These are phyloP conservation scores for Drosophila lutescens DNA, from an alignment of 2,888 invertebrate species.

Conservation along the genomic window DNA sequence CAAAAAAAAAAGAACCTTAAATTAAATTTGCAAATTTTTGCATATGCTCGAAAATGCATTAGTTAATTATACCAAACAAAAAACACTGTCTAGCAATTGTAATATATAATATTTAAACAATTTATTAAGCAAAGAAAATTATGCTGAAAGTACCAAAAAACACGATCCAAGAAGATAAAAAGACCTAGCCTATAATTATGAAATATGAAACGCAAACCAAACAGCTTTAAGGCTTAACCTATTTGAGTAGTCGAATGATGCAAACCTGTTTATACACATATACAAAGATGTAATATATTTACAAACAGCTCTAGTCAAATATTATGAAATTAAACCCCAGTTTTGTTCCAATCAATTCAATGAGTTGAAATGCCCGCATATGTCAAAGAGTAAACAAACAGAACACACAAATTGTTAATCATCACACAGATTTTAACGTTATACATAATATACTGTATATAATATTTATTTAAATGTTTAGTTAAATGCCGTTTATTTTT, in stretches of 20 bases:
- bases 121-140: conserved; percentile 53
- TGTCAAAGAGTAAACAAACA: conserved; percentile 42
- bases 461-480: conserved; percentile 37
- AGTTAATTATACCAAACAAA: conserved; percentile 44
- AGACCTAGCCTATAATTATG: conserved; percentile 55
- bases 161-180: conserved; percentile 37
- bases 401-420: conserved; percentile 40
- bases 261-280: conserved; percentile 46
- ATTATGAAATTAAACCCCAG: conserved; percentile 34
- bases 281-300: conserved; percentile 46
- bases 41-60: conserved; percentile 66
- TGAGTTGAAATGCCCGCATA: conserved; percentile 50
- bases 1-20: conserved; percentile 44
- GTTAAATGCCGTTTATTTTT: conserved; percentile 41
- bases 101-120: conserved; percentile 49
- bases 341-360: conserved; percentile 35
- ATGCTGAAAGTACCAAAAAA: conserved; percentile 66
- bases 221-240: conserved; percentile 68
- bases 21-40: conserved; percentile 50
- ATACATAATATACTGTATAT: conserved; percentile 17
- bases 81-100: conserved; percentile 56
- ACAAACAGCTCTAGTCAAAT: conserved; percentile 58
- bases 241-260: conserved; percentile 44
- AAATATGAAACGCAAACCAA: conserved; percentile 52
- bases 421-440: conserved; percentile 27